A percentile compares a stretch with the other conserved stretches of the same genome.
Conservation (phyloP, 2,113 vertebrate species). For the Recurvirostra avosetta region DNA sequence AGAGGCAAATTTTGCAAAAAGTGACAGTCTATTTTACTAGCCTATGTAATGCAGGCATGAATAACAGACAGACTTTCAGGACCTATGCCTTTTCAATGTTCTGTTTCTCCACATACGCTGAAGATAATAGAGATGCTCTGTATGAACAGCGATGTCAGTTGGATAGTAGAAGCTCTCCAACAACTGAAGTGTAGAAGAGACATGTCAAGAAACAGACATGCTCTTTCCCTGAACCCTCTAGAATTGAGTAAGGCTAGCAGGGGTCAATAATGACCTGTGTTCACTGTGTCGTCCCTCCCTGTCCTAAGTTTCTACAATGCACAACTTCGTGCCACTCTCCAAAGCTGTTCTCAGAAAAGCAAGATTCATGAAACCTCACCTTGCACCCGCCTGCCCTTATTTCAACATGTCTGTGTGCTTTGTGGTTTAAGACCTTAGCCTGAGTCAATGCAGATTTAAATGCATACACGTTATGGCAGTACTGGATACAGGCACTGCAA, state of each 20-base stretch:
- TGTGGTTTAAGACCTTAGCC: not conserved
- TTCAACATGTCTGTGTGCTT: not conserved
- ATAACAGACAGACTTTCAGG: not conserved
- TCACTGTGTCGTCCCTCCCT: not conserved
- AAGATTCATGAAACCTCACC: not conserved
- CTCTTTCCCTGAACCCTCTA: not conserved
- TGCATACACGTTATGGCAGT: not conserved
- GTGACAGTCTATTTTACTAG: not conserved
- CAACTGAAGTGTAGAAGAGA: not conserved
- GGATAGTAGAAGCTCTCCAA: not conserved
- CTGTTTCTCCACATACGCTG: not conserved
- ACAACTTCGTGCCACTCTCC: not conserved
- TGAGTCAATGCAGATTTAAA: not conserved
- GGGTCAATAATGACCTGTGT: not conserved
- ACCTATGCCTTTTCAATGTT: not conserved
- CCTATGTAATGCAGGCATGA: not conserved
- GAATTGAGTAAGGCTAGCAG: not conserved
- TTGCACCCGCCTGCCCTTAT: not conserved
- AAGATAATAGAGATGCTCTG: not conserved
- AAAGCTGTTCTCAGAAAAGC: not conserved
- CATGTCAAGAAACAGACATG: not conserved
- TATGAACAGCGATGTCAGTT: not conserved
- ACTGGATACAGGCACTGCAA: not conserved
- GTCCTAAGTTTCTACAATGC: not conserved
- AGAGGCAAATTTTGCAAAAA: not conserved